Evolutionary conservation across 2,888 invertebrate genomes (phyloP).

Genomic region (Hedychridium roseum): DNA sequence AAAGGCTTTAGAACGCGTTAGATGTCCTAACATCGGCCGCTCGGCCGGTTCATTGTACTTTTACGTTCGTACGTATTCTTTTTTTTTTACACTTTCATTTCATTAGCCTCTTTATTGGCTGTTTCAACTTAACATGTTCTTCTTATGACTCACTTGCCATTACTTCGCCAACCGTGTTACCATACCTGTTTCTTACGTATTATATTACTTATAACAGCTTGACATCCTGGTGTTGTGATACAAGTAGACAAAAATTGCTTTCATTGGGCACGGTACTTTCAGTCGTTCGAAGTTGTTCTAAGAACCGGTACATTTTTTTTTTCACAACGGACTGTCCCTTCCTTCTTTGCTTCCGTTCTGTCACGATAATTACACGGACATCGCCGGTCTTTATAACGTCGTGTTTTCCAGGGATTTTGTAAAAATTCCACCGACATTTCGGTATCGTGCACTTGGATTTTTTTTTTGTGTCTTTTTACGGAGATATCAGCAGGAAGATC

Average conservation of each 20-base stretch:
- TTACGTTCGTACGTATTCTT: conserved; percentile 27
- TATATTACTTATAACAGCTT: conserved; percentile 51
- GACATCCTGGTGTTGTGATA: conserved; percentile 60
- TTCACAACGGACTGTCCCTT: conserved; percentile 25
- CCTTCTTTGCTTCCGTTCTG: conserved; percentile 30
- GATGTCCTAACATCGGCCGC: too few species aligned
- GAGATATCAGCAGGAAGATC: too few species aligned
- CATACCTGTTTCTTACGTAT: conserved; percentile 43
- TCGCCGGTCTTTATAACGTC: too few species aligned
- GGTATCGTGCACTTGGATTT: too few species aligned
- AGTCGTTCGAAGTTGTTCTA: conserved; percentile 47
- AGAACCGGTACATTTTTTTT: conserved; percentile 21
- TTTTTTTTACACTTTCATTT: conserved; percentile 34
- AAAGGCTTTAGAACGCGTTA: neutral
- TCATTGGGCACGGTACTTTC: conserved; percentile 59
- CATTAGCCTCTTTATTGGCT: conserved; percentile 40
- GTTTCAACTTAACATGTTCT: conserved; percentile 40
- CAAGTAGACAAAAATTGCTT: conserved; percentile 55
- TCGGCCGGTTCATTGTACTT: conserved; percentile 39
- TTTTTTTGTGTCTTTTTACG: too few species aligned
- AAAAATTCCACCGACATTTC: too few species aligned
- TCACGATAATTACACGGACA: too few species aligned
- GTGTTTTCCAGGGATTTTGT: too few species aligned
- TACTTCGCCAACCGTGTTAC: conserved; percentile 47
- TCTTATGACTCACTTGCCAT: conserved; percentile 46